Evolutionary conservation across 2,888 invertebrate genomes (phyloP), one percentile per base, ranked within the genome.

Genomic region (Beris morrisii): DNA sequence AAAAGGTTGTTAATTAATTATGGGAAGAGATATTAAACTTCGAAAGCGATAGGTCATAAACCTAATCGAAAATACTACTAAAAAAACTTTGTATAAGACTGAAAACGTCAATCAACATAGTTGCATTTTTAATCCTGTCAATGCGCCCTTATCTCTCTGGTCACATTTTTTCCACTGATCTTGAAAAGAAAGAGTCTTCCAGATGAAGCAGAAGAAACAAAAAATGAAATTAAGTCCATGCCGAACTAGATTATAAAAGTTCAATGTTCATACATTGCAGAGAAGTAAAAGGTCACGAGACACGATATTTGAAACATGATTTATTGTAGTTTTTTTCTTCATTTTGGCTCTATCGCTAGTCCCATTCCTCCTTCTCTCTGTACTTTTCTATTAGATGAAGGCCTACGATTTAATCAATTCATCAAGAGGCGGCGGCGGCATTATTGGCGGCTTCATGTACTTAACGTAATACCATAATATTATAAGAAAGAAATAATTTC

Each of bases 331-430:
- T 46, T 58, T 52, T 31, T 53, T 38, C 44, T 43, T 54, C 22
- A 43, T 44, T 22, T 64, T 15, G 6, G 28, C 61, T 30, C 30
- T 30, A 32, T 9, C 32, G 9, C 31, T 9, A 45, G n/a, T 50
- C 15, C 3, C 12, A 46, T 52, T 13, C 59, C 15, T 11, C 31
- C 48, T 15, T 58, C 9, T 13, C n/a, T 38, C 31, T 56, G 13
- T 43, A 56, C 44, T 9, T 9, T 45, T 22, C 58, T 45, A 58
- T 58, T 45, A n/a, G 58, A 58, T 58, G n/a, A 45, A 58, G 58
- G 58, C 58, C 45, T 58, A 58, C 58, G 58, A 58, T 58, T 58
- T 58, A 58, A 58, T 58, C 58, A 58, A 58, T 58, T 58, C 58
- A 58, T 58, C 58, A 45, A 44, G 22, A 44, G 44, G 43, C 43